Evolutionary conservation across 2,113 vertebrate species (phyloP), one percentile per base, ranked within the genome.

Genomic region (Thalassarche chlororhynchos): DNA sequence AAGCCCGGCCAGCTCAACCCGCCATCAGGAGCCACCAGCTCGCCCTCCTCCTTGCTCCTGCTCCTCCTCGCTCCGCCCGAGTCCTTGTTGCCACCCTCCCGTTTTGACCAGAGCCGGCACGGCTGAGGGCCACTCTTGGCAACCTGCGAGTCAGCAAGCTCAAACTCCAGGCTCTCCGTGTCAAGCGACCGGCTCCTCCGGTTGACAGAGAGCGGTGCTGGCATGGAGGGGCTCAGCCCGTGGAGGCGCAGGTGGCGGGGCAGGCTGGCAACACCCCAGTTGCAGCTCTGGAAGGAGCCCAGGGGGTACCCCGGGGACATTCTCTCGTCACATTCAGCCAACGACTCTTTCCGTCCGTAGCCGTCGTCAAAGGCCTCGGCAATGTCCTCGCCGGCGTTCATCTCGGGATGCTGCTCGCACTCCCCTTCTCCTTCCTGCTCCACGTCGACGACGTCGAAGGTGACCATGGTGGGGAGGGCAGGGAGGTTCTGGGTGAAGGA

Each of bases 391-490:
- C 98, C 99, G 3, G 98, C 98, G 1, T 98, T 99, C 98, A 99
- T 98, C 83, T 99, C 99, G 5, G 98, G 98, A 47, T 98, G 99
- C 90, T 99, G 99, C 74, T 99, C 99, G 6, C 99, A 99, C 89
- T 99, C 99, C 2, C 99, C 99, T 95, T 99, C 99, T 1, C 99
- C 99, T 71, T 99, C 99, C 60, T 99, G 99, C 92, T 99, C 99
- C 97, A 99, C 99, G 9, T 99, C 99, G 6, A 99, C 99, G 0
- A 99, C 99, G 28, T 99, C 99, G 29, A 99, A 99, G 3, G 99
- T 99, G 83, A 99, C 99, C 96, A 99, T 99, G 60, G 99, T 98
- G 5, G 99, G 99, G 47, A 99, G 98, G 78, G 98, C 98, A 8
- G 99, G 99, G 66, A 99, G 98, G 87, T 99, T 99, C 84, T 99